Conservation (phyloP, 2,888 invertebrate species). For the Petrolisthes manimaculis region DNA sequence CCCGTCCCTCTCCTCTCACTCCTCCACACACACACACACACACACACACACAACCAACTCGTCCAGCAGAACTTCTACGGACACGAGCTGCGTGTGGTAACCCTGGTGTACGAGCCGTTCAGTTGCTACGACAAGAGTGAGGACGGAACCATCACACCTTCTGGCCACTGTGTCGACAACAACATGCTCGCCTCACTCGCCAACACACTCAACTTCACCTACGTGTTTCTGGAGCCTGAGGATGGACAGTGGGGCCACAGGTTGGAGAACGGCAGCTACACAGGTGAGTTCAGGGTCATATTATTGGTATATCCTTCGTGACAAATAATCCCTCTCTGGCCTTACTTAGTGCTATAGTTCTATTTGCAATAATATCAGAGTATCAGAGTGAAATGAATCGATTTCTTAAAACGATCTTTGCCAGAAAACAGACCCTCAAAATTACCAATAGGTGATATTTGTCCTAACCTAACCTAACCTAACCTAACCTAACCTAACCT, state of each 20-base stretch:
- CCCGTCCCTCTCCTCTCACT: not conserved
- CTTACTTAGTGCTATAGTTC: no score
- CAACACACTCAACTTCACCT: conserved; percentile 35
- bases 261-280: conserved; percentile 50
- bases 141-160: not conserved
- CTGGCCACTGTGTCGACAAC: conserved; percentile 38
- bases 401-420: no score
- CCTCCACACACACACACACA: not conserved
- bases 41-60: not conserved
- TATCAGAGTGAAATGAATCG: no score
- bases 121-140: conserved; percentile 42
- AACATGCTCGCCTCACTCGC: conserved; percentile 38
- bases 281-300: conserved; percentile 12
- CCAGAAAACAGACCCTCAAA: no score
- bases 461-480: not conserved
- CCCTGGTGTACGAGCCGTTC: conserved; percentile 54
- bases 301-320: not conserved
- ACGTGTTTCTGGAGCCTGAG: conserved; percentile 32
- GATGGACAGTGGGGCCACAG: conserved; percentile 57
- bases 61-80: conserved; percentile 39
- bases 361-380: no score
- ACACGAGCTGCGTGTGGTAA: conserved; percentile 27
- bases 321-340: no score
- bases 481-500: conserved; percentile 1
- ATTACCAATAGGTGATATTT: no score